Evolutionary conservation across 2,113 vertebrate genomes (phyloP), one percentile per base, ranked within the genome.

Genomic region (Gavialis gangeticus): DNA sequence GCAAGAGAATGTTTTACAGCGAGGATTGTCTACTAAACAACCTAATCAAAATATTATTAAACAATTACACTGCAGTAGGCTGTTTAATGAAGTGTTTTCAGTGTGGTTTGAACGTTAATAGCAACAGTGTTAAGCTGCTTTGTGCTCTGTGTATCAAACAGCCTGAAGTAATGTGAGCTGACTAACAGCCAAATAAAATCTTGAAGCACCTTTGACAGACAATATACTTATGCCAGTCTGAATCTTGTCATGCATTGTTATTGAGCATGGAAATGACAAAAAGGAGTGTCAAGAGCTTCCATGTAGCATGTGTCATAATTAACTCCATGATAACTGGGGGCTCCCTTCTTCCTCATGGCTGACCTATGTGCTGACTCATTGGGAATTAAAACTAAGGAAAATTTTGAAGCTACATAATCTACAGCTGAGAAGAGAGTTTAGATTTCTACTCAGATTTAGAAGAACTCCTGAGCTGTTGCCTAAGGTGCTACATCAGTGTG

Each of bases 41-140:
- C 96, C 97, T 98, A 98, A 99, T 99, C 98, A 98, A 98, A 99
- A 99, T 98, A 98, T 98, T 99, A 99, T 98, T 98, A 98, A 98
- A 98, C 97, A 98, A 98, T 98, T 98, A 98, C 97, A 98, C 94
- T 95, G 92, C 98, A 98, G 97, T 97, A 97, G 97, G 97, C 96
- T 98, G 97, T 98, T 98, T 98, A 99, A 99, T 99, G 97, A 98
- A 98, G 98, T 99, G 98, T 98, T 99, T 98, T 98, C 98, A 97
- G 96, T 98, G 97, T 97, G 96, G 98, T 98, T 98, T 97, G 98
- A 98, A 97, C 94, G 66, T 98, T 98, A 98, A 98, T 98, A 98
- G 97, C 95, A 98, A 96, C 95, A 92, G 95, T 93, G 97, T 98
- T 98, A 98, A 98, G 97, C 95, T 97, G 97, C 90, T 98, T 97